Base-by-base conservation (phyloP, 2,888 invertebrate species). In the Drosophila vallismaia region DNA sequence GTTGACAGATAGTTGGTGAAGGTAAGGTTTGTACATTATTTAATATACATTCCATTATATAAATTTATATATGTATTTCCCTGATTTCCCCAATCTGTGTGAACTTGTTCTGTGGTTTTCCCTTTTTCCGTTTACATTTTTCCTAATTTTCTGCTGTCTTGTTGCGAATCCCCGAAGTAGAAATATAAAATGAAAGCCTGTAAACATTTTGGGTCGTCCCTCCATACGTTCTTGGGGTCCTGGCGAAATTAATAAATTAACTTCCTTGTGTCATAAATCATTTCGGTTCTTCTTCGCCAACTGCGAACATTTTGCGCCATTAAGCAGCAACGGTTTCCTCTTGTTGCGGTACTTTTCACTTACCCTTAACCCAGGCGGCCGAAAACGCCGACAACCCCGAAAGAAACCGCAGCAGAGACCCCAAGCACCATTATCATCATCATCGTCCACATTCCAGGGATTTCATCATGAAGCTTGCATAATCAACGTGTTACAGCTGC, bases 241-340 rank as follows among this genome's bases (percentile, higher is more conserved):
- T 48, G 60, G 60, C 46, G 26, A 88, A 88, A 89, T 87, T 87
- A 87, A 87, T 89, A 87, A 87, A 88, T 87, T 89, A 88, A 88
- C 87, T 89, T 87, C 76, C 88, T 82, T 76, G 78, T 60, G 71
- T 59, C 79, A 88, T 88, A 88, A 88, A 88, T 88, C 87, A 89
- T 88, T 88, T 79, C n/a, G 67, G 52, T 71, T 73, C 71, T 69
- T 67, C 59, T 59, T 70, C 71, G 71, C 86, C 80, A 79, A 76
- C 84, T 85, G 83, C 74, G 81, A 82, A 85, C 81, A 82, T 85
- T 82, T 82, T 88, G 88, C 77, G 83, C 87, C 89, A 82, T 82
- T 82, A 82, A 79, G 86, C 82, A 88, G 71, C 74, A 74, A 52
- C 62, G 76, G 80, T 71, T 83, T 76, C 79, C 69, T 73, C 56